Evolutionary conservation across 2,888 invertebrate genomes (phyloP).

Genomic region (Tanaodytes sp.): DNA sequence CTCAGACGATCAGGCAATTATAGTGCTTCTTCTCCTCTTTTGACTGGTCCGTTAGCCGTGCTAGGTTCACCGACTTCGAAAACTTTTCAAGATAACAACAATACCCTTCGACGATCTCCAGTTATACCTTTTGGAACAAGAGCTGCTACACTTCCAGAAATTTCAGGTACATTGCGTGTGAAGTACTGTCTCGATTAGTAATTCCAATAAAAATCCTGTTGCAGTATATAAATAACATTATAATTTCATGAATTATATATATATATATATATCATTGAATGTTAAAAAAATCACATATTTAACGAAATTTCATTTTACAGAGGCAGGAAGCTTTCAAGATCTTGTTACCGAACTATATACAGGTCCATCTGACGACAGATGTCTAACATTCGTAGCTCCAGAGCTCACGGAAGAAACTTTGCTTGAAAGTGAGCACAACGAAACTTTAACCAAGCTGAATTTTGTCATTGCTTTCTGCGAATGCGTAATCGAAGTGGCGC

Average conservation of each 20-base stretch:
- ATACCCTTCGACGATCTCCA: conserved; percentile 75
- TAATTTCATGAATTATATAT: too few species aligned
- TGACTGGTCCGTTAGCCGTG: conserved; percentile 78
- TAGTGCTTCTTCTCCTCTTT: conserved; percentile 75
- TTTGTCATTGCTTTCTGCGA: conserved; percentile 97
- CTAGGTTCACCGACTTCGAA: conserved; percentile 80
- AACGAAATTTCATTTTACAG: conserved; percentile 68
- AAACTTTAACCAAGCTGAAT: conserved; percentile 95
- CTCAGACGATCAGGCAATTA: conserved; percentile 77
- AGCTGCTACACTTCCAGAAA: conserved; percentile 81
- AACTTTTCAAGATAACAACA: conserved; percentile 78
- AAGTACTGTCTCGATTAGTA: too few species aligned
- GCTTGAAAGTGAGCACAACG: conserved; percentile 96
- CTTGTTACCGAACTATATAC: conserved; percentile 72
- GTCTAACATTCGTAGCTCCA: conserved; percentile 87
- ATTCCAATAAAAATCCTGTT: too few species aligned
- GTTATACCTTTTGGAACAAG: conserved; percentile 79
- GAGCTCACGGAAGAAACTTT: conserved; percentile 96
- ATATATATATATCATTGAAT: too few species aligned
- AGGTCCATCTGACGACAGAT: conserved; percentile 71
- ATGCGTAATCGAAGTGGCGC: conserved; percentile 91
- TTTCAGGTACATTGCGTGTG: conserved; percentile 71
- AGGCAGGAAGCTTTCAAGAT: conserved; percentile 75
- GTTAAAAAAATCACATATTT: too few species aligned
- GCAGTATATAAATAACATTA: too few species aligned